Evolutionary conservation across 2,888 invertebrate genomes (phyloP), one percentile per base, ranked within the genome.

Genomic region (Meghimatium bilineatum): DNA sequence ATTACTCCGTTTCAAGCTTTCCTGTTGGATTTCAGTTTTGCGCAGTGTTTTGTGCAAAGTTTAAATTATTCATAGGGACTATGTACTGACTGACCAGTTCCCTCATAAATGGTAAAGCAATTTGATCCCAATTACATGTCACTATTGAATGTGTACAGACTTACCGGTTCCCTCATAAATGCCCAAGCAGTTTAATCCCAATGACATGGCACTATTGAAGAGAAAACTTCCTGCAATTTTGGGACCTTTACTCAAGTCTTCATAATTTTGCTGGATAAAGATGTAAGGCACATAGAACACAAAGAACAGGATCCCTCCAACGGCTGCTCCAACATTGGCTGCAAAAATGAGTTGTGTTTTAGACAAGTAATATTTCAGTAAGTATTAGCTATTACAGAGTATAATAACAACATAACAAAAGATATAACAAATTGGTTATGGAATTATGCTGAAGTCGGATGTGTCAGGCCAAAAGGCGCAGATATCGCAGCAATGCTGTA

Each of bases 121-220:
- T 49, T 49, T 49, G 17, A 8, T 49, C 17, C 49, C 49, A 49
- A 49, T 8, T 8, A 49, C 49, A 49, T 14, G 56, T 56, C 8
- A 56, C 8, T 17, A 56, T 17, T 20, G 20, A 56, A 56, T 56
- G 20, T 56, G 34, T 6, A 36, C 0, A 20, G 38, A 29, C 88
- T 87, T 85, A 89, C 96, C 96, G 63, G 95, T 95, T 82, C 96
- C 95, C 94, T 97, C 97, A 90, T 95, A 95, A 89, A 95, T 95
- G 12, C 96, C 93, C 63, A 97, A 95, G 6, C 96, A 93, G 91
- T 96, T 96, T 83, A 96, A 95, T 1, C 96, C 97, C 89, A 95
- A 96, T 0, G 96, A 95, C 96, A 97, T 96, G 8, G 96, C 97
- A 0, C 96, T 95, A 92, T 97, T 97, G 38, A 96, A 95, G 76